Evolutionary conservation across 2,797 vertebrate genomes (phyloP).

Genomic region (Siniperca obscura): DNA sequence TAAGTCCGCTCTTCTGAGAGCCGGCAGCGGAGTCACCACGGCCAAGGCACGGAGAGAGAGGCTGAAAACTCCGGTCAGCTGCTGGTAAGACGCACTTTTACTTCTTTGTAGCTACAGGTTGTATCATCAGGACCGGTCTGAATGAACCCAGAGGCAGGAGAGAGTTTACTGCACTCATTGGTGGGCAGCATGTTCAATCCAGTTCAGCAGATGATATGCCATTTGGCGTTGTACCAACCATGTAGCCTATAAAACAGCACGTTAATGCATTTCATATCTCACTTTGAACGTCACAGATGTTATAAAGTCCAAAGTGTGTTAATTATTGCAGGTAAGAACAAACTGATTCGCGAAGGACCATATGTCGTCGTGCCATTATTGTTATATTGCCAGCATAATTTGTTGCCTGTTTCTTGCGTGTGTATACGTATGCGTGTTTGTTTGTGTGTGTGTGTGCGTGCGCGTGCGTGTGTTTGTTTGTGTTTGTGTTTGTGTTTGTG

Average conservation of each 20-base stretch:
- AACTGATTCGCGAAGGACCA: neutral
- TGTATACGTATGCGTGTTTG: neutral
- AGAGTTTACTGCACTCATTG: neutral
- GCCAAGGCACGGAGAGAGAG: neutral
- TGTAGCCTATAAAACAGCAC: neutral
- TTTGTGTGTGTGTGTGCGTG: too few species aligned
- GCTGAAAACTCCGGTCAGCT: conserved; percentile 30
- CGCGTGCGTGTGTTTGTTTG: neutral
- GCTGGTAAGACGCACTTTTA: conserved; percentile 48
- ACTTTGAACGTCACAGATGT: neutral
- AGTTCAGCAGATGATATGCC: neutral
- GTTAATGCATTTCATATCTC: neutral
- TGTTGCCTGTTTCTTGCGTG: neutral
- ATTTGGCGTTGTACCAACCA: neutral
- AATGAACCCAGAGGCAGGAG: neutral
- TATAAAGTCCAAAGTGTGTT: neutral
- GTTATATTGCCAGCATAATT: neutral
- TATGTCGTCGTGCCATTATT: too few species aligned
- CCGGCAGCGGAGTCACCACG: conserved; percentile 10
- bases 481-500: neutral
- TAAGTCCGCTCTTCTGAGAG: neutral
- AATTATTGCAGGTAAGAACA: neutral
- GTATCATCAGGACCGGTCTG: neutral
- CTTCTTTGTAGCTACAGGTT: neutral
- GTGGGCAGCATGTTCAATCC: neutral